Percentiles rank a stretch among this genome's conserved stretches.
Conservation (phyloP, 1,140 invertebrate species). For the Pinna nobilis region DNA sequence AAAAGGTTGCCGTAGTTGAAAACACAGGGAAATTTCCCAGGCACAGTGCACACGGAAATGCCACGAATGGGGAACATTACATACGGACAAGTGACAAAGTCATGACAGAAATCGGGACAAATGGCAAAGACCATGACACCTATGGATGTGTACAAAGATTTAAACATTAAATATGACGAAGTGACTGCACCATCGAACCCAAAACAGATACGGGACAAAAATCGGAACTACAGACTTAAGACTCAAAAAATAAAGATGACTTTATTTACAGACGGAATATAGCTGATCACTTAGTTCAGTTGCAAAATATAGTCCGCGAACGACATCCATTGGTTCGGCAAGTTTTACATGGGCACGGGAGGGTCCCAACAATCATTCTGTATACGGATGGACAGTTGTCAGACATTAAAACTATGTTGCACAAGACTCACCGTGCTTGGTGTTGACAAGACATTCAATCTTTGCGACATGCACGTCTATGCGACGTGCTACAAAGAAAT, state of each 20-base stretch:
- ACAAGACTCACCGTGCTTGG: conserved; percentile 23
- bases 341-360: conserved; percentile 7
- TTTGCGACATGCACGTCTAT: conserved; percentile 37
- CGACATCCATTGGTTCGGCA: conserved; percentile 5
- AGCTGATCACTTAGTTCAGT: conserved; percentile 16
- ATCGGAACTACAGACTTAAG: not conserved
- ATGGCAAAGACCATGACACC: no score
- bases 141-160: no score
- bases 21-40: conserved; percentile 36
- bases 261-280: conserved; percentile 5
- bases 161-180: no score
- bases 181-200: no score
- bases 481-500: conserved; percentile 23
- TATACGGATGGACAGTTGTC: conserved; percentile 33
- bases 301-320: conserved; percentile 7
- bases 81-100: no score
- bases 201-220: not conserved
- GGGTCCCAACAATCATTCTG: conserved; percentile 29
- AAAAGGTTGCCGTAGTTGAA: conserved; percentile 36
- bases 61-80: not conserved
- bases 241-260: not conserved
- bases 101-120: no score
- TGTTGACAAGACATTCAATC: conserved; percentile 39
- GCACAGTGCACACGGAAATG: conserved; percentile 12
- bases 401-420: conserved; percentile 34